Percentiles rank a stretch among this genome's conserved stretches.
These are phyloP conservation scores for cattle (Bos taurus) DNA, from an alignment of 2,113 vertebrate genomes.

Conservation along the genomic window DNA sequence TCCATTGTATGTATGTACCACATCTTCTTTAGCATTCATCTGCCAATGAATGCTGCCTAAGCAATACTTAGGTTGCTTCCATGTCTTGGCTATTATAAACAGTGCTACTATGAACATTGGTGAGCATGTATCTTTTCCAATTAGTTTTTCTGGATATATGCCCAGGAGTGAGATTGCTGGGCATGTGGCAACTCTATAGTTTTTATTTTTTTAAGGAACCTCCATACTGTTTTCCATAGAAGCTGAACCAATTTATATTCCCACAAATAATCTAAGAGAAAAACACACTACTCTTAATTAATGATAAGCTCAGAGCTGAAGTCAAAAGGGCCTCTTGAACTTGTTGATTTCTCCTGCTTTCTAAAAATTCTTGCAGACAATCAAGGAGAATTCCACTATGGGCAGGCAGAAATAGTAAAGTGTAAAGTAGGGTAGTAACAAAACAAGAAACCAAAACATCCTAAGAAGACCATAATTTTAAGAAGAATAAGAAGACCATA, in stretches of 20 bases:
- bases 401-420: background rate
- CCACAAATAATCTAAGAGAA: background rate
- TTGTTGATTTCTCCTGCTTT: background rate
- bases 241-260: background rate
- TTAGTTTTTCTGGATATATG: background rate
- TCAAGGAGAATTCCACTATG: background rate
- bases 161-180: background rate
- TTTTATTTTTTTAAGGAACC: background rate
- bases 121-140: background rate
- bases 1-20: background rate
- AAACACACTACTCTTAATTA: background rate
- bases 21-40: background rate
- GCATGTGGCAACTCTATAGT: background rate
- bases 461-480: constrained; percentile 21
- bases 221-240: background rate
- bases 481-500: background rate
- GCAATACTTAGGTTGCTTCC: background rate
- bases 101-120: background rate
- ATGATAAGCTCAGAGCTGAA: background rate
- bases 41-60: background rate
- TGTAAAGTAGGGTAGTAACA: background rate
- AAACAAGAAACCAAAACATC: constrained; percentile 18
- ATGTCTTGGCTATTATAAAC: background rate
- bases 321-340: background rate
- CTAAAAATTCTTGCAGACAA: constrained; percentile 7